These are phyloP conservation scores for Eristalinus sepulchralis DNA, from an alignment of 2,888 invertebrate genomes.

Conservation along the genomic window DNA sequence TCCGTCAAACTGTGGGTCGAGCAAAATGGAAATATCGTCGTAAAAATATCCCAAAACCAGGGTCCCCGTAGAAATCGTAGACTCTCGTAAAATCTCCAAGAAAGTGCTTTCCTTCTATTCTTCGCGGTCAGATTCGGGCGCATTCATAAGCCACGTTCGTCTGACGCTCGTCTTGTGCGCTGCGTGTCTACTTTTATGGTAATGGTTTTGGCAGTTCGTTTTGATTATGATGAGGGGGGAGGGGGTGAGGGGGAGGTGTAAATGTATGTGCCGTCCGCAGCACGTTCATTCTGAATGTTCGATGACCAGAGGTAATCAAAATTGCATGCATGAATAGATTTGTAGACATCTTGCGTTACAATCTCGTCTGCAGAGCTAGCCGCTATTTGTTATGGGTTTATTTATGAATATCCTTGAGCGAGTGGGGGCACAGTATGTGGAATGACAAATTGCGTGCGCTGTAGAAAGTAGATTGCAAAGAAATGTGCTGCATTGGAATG, in stretches of 20 bases:
- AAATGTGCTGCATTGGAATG: constrained; percentile 51
- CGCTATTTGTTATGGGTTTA: constrained; percentile 58
- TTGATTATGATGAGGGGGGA: constrained; percentile 51
- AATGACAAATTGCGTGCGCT: constrained; percentile 46
- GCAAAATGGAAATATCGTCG: constrained; percentile 69
- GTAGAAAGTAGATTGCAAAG: constrained; percentile 44
- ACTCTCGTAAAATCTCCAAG: constrained; percentile 59
- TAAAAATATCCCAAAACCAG: constrained; percentile 58
- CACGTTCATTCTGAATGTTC: constrained; percentile 51
- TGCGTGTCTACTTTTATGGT: constrained; percentile 60
- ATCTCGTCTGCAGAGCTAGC: constrained; percentile 46
- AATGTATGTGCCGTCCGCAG: constrained; percentile 10
- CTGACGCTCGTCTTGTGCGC: neutral
- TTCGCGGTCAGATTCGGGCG: constrained; percentile 28
- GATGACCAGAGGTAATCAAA: constrained; percentile 66
- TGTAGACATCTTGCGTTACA: constrained; percentile 65
- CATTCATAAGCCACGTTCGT: constrained; percentile 64
- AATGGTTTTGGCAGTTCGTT: constrained; percentile 70
- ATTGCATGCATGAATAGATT: constrained; percentile 70
- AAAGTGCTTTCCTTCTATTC: constrained; percentile 54
- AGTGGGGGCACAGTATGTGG: constrained; percentile 48
- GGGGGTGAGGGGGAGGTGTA: constrained; percentile 1
- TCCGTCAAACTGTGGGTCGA: constrained; percentile 64
- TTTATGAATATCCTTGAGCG: constrained; percentile 71
- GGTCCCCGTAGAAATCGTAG: constrained; percentile 49